phyloP scores from a whole-genome alignment of 1,140 invertebrate species.

The Tetramorium alpestre region DNA sequence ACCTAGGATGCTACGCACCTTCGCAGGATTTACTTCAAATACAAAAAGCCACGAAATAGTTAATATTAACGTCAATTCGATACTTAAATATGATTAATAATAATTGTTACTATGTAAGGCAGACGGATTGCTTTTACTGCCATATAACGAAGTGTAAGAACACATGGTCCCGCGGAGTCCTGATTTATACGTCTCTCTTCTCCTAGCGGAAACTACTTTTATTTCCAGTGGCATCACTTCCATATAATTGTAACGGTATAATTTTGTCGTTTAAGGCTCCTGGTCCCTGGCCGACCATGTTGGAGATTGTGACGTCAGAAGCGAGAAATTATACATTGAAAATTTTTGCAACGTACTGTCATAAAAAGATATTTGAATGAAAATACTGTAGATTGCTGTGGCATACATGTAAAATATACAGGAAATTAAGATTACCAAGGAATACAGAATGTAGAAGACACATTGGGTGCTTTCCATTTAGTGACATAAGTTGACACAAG shows the following conservation, averaged over 20 bases:
- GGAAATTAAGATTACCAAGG: too few species aligned
- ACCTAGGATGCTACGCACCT: neutral
- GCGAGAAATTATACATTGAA: too few species aligned
- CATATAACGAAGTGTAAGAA: conserved; percentile 17
- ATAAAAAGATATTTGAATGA: too few species aligned
- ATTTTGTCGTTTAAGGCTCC: neutral
- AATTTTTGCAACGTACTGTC: too few species aligned
- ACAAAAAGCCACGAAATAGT: conserved; percentile 8
- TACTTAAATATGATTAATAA: conserved; percentile 29
- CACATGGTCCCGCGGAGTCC: conserved; percentile 36
- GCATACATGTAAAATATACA: too few species aligned
- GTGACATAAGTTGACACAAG: too few species aligned
- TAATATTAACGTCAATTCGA: conserved; percentile 33
- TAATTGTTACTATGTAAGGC: conserved; percentile 22
- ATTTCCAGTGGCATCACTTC: conserved; percentile 13
- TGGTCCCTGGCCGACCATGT: too few species aligned
- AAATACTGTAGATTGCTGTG: too few species aligned
- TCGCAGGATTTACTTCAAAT: neutral
- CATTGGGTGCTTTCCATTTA: too few species aligned
- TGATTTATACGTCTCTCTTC: conserved; percentile 7
- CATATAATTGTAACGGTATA: neutral
- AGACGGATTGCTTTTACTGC: neutral
- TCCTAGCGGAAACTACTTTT: conserved; percentile 26
- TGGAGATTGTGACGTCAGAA: too few species aligned
- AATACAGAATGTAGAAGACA: too few species aligned